These are phyloP conservation scores for Potamarius usumacintae DNA, from an alignment of 2,113 vertebrate species.

Conservation along the genomic window DNA sequence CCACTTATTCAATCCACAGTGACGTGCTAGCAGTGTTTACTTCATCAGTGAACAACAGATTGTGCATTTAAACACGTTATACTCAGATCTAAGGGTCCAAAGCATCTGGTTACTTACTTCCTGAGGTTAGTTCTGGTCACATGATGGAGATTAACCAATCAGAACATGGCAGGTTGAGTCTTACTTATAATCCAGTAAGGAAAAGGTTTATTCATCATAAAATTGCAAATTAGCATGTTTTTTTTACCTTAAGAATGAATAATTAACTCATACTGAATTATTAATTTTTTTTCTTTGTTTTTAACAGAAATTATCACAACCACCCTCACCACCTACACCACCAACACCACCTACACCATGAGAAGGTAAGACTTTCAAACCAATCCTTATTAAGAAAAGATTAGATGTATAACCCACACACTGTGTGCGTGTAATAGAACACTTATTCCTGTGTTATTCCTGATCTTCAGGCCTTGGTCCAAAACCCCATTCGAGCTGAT, in stretches of 20 bases:
- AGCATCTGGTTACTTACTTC: neutral
- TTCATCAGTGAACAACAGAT: neutral
- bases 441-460: neutral
- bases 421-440: neutral
- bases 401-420: neutral
- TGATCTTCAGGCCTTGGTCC: neutral
- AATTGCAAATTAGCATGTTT: neutral
- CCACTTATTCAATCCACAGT: neutral
- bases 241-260: too few relatives aligned
- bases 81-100: neutral
- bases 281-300: neutral
- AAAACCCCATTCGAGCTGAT: too few relatives aligned
- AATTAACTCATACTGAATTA: neutral
- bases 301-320: neutral
- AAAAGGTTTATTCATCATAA: neutral
- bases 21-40: neutral
- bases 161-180: neutral
- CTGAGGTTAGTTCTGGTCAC: neutral
- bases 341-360: neutral
- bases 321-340: neutral
- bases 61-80: neutral
- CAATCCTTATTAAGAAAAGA: neutral
- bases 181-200: neutral
- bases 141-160: neutral
- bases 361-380: neutral